A percentile compares a stretch with the other conserved stretches of the same genome.
Conservation (phyloP, 2,113 vertebrate species). For the Corynorhinus townsendii region DNA sequence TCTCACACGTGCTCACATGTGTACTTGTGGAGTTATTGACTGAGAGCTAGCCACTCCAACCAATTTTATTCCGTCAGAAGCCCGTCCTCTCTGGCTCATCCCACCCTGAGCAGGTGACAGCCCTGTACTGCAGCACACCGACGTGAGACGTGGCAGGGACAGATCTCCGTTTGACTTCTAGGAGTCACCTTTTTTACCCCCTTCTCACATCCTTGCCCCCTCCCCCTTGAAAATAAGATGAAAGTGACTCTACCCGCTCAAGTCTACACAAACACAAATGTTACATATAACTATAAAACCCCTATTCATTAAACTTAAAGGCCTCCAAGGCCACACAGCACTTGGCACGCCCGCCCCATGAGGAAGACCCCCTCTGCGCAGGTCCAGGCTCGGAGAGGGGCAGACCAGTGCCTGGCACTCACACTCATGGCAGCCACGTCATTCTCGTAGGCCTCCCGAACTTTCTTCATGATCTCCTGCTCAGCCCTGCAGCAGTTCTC, state of each 20-base stretch:
- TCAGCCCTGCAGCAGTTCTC: conserved; percentile 92
- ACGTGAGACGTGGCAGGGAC: too few relatives aligned
- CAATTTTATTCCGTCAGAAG: neutral
- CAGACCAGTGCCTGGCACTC: conserved; percentile 65
- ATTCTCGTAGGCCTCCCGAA: conserved; percentile 95
- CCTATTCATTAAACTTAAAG: neutral
- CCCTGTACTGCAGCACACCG: accelerated
- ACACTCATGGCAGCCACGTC: conserved; percentile 98
- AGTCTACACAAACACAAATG: neutral
- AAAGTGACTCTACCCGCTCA: neutral
- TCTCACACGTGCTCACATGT: neutral
- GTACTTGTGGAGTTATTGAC: too few relatives aligned
- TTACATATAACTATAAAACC: neutral
- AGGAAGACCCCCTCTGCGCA: too few relatives aligned
- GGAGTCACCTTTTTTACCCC: neutral
- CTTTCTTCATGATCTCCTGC: conserved; percentile 96
- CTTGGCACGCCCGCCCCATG: accelerated
- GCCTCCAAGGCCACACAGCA: neutral
- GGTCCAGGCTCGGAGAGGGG: neutral
- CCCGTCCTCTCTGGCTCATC: neutral
- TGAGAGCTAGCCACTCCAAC: neutral
- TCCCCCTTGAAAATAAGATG: neutral
- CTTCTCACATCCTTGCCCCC: neutral
- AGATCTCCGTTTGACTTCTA: neutral
- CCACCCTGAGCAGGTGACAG: neutral